Percentiles rank a stretch among this genome's conserved stretches.
Conservation (phyloP, 2,888 invertebrate genomes). For the Ommatoiulus sabulosus region DNA sequence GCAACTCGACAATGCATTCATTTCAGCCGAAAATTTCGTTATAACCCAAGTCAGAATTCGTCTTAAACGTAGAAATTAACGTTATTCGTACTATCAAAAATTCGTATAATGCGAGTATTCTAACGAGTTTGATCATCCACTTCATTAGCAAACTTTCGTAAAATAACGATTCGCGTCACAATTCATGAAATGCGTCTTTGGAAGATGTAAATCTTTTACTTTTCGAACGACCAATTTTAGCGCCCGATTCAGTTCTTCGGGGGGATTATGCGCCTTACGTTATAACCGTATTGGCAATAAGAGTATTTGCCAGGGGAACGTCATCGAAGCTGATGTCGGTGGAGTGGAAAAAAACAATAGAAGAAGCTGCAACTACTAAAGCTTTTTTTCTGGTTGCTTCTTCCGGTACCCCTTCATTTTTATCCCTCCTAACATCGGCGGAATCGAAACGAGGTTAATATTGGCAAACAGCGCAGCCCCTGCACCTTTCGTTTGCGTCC, state of each 20-base stretch:
- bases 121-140: no score
- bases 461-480: not conserved
- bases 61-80: no score
- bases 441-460: not conserved
- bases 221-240: not conserved
- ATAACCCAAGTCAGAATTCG: no score
- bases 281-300: slow-evolving; percentile 2
- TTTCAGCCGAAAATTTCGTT: no score
- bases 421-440: not conserved
- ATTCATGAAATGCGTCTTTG: no score
- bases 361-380: not conserved
- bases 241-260: not conserved
- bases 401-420: not conserved
- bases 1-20: no score
- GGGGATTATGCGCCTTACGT: not conserved
- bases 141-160: no score
- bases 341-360: not conserved
- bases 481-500: not conserved
- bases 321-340: not conserved
- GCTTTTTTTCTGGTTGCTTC: not conserved
- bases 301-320: not conserved
- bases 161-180: no score
- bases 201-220: not conserved
- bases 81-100: no score
- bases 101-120: no score